Evolutionary conservation across 2,888 invertebrate species (phyloP).

Genomic region (Sinopyrophorus schimmeli): DNA sequence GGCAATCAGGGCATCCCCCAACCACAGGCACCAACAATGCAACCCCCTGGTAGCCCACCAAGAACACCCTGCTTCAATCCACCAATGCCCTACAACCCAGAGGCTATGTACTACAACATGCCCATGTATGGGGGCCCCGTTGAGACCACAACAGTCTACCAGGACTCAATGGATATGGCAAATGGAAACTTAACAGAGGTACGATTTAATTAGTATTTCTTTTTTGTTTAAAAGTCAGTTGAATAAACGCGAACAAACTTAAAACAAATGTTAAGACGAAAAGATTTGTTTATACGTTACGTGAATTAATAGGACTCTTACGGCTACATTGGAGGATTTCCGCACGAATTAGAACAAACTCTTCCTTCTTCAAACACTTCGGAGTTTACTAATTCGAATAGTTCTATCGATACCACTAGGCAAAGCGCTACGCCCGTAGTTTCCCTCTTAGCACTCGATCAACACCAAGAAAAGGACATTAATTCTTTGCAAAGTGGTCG

Average conservation of each 20-base stretch:
- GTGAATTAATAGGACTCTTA: slow-evolving; percentile 6
- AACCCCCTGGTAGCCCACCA: slow-evolving; percentile 43
- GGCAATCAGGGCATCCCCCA: slow-evolving; percentile 41
- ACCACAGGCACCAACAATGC: slow-evolving; percentile 39
- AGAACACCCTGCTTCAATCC: slow-evolving; percentile 42
- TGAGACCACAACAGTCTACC: slow-evolving; percentile 42
- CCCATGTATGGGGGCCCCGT: slow-evolving; percentile 46
- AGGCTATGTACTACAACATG: slow-evolving; percentile 46
- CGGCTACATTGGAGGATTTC: background rate
- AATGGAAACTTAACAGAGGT: slow-evolving; percentile 47
- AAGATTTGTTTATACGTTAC: slow-evolving; percentile 6
- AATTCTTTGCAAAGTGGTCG: slow-evolving; percentile 53
- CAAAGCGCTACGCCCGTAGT: slow-evolving; percentile 51
- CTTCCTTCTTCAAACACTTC: slow-evolving; percentile 6
- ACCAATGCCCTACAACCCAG: slow-evolving; percentile 34
- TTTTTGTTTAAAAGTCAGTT: too few species aligned
- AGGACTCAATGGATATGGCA: slow-evolving; percentile 46
- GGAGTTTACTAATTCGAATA: background rate
- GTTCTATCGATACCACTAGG: slow-evolving; percentile 33
- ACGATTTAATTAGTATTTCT: slow-evolving; percentile 22
- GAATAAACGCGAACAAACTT: too few species aligned
- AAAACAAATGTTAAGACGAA: too few species aligned
- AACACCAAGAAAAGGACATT: slow-evolving; percentile 52
- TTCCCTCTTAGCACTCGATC: slow-evolving; percentile 50
- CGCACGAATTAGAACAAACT: slow-evolving; percentile 8